phyloP scores from a whole-genome alignment of 2,888 invertebrate genomes.

The Luperina nickerlii region DNA sequence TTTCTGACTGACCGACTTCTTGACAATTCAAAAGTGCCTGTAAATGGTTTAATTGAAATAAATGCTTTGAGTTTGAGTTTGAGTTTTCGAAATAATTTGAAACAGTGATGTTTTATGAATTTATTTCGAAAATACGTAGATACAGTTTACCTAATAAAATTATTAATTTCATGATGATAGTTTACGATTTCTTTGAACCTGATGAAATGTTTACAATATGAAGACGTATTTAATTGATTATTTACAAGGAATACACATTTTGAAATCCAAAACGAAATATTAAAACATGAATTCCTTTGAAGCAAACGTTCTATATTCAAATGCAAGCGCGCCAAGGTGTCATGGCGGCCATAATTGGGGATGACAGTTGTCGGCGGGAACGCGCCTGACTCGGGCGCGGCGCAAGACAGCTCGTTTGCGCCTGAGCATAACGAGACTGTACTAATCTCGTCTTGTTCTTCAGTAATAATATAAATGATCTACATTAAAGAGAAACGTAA shows the following conservation, averaged over 20 bases:
- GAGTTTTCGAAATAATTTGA: constrained; percentile 38
- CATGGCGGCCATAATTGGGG: constrained; percentile 87
- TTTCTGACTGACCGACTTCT: too few species aligned
- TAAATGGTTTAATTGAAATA: too few species aligned
- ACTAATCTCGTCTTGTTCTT: constrained; percentile 81
- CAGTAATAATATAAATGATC: constrained; percentile 79
- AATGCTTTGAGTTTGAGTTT: too few species aligned
- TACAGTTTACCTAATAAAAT: constrained; percentile 51
- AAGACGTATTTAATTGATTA: constrained; percentile 67
- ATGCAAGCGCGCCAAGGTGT: constrained; percentile 86
- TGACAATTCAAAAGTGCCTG: too few species aligned
- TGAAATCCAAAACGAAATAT: constrained; percentile 66
- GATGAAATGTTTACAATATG: constrained; percentile 64
- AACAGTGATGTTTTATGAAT: constrained; percentile 38
- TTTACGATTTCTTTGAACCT: constrained; percentile 59
- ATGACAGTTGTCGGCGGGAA: constrained; percentile 85
- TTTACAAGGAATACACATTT: constrained; percentile 67
- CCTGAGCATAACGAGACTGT: constrained; percentile 83
- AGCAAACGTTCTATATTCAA: constrained; percentile 84
- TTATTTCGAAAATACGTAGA: constrained; percentile 43
- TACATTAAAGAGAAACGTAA: constrained; percentile 78
- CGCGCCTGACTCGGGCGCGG: constrained; percentile 73
- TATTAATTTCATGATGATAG: constrained; percentile 50
- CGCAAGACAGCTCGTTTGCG: constrained; percentile 82
- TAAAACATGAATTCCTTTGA: constrained; percentile 73